A percentile compares a stretch with the other conserved stretches of the same genome.
Conservation (phyloP, 2,888 invertebrate genomes). For the Lithophane ornitopus region DNA sequence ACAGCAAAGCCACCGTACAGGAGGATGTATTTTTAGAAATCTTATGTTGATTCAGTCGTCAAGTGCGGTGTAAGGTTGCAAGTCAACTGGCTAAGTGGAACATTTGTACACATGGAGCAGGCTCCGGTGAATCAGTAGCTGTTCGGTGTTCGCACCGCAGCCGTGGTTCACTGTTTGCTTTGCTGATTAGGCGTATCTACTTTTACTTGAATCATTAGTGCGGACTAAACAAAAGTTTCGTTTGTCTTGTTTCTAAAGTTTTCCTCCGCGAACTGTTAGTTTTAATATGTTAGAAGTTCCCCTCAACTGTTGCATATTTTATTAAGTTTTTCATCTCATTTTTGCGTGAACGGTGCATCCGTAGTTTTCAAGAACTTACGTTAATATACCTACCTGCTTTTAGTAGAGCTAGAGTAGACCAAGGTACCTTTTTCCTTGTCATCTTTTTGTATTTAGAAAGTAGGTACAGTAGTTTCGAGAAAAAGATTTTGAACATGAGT, state of each 20-base stretch:
- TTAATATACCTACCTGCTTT: background rate
- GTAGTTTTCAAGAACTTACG: background rate
- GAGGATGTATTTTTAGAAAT: slow-evolving; percentile 55
- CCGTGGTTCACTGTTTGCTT: slow-evolving; percentile 61
- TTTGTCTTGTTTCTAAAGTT: background rate
- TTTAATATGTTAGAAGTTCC: background rate
- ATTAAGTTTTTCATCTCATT: background rate
- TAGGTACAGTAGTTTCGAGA: background rate
- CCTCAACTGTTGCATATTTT: background rate
- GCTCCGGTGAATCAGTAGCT: slow-evolving; percentile 22
- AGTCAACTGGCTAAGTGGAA: slow-evolving; percentile 70
- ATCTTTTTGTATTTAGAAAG: background rate
- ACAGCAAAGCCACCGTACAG: slow-evolving; percentile 22
- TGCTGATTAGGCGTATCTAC: slow-evolving; percentile 60
- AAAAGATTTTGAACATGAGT: background rate
- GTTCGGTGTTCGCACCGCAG: slow-evolving; percentile 38
- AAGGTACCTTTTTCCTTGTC: background rate
- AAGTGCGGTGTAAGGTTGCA: slow-evolving; percentile 52
- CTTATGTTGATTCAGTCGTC: slow-evolving; percentile 48
- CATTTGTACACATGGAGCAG: slow-evolving; percentile 58
- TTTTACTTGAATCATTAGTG: slow-evolving; percentile 39
- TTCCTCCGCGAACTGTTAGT: background rate
- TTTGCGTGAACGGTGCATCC: background rate
- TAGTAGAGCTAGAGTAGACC: background rate
- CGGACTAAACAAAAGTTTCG: background rate